Conservation (phyloP, 1,140 invertebrate genomes). For the Phortica variegata region DNA sequence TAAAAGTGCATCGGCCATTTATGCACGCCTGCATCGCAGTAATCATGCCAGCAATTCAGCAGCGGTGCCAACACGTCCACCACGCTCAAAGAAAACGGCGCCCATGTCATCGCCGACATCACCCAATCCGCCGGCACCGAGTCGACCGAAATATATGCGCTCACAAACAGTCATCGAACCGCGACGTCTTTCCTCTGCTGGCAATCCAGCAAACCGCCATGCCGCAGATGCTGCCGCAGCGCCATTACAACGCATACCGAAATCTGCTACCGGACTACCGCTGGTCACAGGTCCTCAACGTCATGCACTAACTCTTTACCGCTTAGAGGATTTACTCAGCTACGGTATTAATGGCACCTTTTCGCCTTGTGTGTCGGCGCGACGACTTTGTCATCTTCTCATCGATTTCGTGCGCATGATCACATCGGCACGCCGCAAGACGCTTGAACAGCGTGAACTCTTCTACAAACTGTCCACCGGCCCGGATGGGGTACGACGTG, state of each 20-base stretch:
- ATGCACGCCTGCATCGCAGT: constrained; percentile 36
- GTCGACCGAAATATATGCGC: constrained; percentile 55
- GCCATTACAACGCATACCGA: constrained; percentile 43
- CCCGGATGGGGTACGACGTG: constrained; percentile 68
- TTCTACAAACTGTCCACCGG: constrained; percentile 67
- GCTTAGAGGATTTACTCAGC: constrained; percentile 78
- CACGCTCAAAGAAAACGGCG: constrained; percentile 29
- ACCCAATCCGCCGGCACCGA: constrained; percentile 30
- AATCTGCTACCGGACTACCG: constrained; percentile 64
- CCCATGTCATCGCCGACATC: constrained; percentile 4
- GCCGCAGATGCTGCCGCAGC: constrained; percentile 24
- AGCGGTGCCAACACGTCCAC: constrained; percentile 32
- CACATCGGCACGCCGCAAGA: constrained; percentile 75
- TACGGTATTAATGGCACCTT: constrained; percentile 70
- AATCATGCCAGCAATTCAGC: background rate
- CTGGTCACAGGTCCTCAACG: constrained; percentile 77
- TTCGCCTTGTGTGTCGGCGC: constrained; percentile 60
- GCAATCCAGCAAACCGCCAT: constrained; percentile 13
- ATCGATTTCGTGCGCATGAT: constrained; percentile 77
- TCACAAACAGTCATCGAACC: constrained; percentile 61
- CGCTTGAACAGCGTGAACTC: constrained; percentile 78
- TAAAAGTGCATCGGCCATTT: constrained; percentile 50
- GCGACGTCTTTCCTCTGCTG: constrained; percentile 52
- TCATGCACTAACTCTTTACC: constrained; percentile 75
- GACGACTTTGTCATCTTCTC: constrained; percentile 72